These are phyloP conservation scores for Zaprionus davidi DNA, from an alignment of 1,140 invertebrate species.

Conservation along the genomic window DNA sequence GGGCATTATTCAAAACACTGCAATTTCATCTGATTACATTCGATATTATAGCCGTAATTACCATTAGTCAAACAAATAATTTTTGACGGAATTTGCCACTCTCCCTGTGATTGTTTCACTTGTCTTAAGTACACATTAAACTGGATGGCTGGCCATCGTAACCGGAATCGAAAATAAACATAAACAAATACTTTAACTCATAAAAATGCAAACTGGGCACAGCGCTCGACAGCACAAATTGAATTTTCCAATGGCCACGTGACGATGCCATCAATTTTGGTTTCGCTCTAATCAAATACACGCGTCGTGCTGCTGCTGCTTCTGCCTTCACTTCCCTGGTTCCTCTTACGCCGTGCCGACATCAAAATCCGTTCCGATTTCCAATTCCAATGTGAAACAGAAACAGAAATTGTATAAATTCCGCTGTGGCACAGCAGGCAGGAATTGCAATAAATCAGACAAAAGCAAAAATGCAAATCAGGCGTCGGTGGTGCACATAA, in stretches of 20 bases:
- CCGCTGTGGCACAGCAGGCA: slow-evolving; percentile 23
- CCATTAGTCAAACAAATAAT: not conserved
- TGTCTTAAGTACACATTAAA: not conserved
- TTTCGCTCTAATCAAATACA: slow-evolving; percentile 41
- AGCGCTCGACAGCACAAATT: slow-evolving; percentile 31
- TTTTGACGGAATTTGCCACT: not conserved
- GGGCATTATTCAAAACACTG: not conserved
- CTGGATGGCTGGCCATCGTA: not conserved
- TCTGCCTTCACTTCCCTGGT: not conserved
- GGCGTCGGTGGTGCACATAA: slow-evolving; percentile 28
- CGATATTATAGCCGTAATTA: not conserved
- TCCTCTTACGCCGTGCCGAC: not conserved
- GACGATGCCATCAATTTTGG: slow-evolving; percentile 42
- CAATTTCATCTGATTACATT: not conserved
- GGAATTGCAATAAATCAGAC: slow-evolving; percentile 70
- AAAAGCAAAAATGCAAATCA: slow-evolving; percentile 67
- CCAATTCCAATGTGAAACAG: slow-evolving; percentile 37
- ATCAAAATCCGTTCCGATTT: slow-evolving; percentile 19
- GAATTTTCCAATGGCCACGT: slow-evolving; percentile 29
- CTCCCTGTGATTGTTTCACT: not conserved
- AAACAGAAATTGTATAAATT: slow-evolving; percentile 52
- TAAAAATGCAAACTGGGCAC: slow-evolving; percentile 34
- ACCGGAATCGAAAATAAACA: not conserved
- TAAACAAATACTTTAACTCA: slow-evolving; percentile 22
- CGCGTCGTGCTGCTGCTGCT: slow-evolving; percentile 1